Base-by-base conservation (phyloP, 2,113 vertebrate genomes). In the Tachycineta bicolor region DNA sequence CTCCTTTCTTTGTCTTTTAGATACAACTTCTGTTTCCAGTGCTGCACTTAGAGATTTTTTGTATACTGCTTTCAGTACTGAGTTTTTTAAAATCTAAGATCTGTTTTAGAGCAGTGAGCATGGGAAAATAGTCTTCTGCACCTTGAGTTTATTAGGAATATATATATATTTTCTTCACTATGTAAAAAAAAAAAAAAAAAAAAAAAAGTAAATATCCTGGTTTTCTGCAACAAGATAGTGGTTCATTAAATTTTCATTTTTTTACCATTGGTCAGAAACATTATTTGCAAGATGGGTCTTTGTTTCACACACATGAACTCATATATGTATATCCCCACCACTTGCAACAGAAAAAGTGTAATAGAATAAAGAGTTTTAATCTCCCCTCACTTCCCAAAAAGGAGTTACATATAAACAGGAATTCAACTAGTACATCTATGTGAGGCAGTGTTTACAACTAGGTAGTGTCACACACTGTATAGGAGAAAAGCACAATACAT, bases 291-390 rank as follows among this genome's bases (percentile, higher is more conserved):
- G 55, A 19, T 46, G 14, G 14, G n/a, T 41, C 29, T 62, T 56
- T 29, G 1, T 33, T 53, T 50, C 33, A 33, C 11, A 41, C 10
- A 20, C 5, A 16, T 15, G 11, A 5, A 1, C 7, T 37, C 5
- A 2, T 6, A 33, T 4, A 5, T 1, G 1, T 20, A 58, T 28
- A 70, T 1, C 6, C 9, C 5, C 21, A 44, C 26, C 16, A 7
- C 43, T 7, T 50, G 14, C 19, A 86, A 80, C 28, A 41, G 0
- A 7, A 70, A 80, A 65, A 74, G 17, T 84, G 12, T 64, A 78
- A 81, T 88, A 83, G n/a, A 88, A 77, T 4, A 37, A 16, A 79
- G 41, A 25, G 24, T 53, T 94, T 63, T 58, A 82, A 79, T 20
- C 10, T 81, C 37, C 6, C 3, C 6, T 88, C 43, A 14, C 17